Percentiles rank a stretch among this genome's conserved stretches.
Conservation (phyloP, 2,888 invertebrate genomes). For the Meloe dianella region DNA sequence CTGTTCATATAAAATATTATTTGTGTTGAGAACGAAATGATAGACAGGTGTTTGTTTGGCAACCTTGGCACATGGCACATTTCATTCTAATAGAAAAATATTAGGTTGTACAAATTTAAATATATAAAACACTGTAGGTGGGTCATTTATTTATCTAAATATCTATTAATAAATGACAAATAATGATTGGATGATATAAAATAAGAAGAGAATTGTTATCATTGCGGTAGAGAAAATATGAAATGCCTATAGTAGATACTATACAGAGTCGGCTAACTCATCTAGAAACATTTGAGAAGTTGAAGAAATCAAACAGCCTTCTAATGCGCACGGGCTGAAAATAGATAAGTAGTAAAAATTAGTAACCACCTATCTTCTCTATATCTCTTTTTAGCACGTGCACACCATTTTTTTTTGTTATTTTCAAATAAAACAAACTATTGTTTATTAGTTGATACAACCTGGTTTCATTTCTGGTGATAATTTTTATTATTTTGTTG, state of each 20-base stretch:
- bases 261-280: too few species aligned
- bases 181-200: background rate
- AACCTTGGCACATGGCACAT: slow-evolving; percentile 1
- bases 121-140: background rate
- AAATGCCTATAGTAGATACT: background rate
- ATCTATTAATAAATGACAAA: background rate
- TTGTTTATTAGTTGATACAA: background rate
- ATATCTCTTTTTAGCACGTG: too few species aligned
- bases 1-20: too few species aligned
- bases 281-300: too few species aligned
- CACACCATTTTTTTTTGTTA: too few species aligned
- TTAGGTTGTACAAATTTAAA: background rate
- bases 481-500: background rate
- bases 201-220: background rate
- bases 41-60: slow-evolving; percentile 6
- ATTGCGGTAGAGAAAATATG: background rate
- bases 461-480: background rate
- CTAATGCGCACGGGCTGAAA: too few species aligned
- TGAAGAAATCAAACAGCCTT: too few species aligned
- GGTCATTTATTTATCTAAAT: background rate
- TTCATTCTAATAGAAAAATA: background rate
- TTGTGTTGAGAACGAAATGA: background rate
- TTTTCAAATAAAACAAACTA: background rate
- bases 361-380: too few species aligned
- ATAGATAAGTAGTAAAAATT: too few species aligned